These are phyloP conservation scores for Anguilla megastoma DNA, from an alignment of 2,797 vertebrate species.

Conservation along the genomic window DNA sequence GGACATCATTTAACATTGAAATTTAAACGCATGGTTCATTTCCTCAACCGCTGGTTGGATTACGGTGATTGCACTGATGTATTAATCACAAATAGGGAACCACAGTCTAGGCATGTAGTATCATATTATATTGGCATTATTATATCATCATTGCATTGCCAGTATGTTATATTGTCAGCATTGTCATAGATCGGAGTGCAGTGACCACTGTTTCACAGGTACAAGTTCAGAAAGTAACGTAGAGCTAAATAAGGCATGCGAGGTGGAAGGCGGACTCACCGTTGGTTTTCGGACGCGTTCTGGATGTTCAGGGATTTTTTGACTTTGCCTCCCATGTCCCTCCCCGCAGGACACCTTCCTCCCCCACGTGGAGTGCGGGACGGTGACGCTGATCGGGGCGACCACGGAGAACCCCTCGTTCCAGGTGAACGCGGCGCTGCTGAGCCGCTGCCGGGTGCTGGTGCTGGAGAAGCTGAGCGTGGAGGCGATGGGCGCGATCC, in stretches of 20 bases:
- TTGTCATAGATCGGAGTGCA: not conserved
- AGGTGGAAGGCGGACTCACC: constrained; percentile 60
- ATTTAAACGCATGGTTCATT: not conserved
- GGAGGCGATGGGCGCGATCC: constrained; percentile 86
- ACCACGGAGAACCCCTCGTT: constrained; percentile 98
- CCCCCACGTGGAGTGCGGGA: constrained; percentile 95
- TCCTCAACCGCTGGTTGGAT: not conserved
- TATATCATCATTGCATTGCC: not conserved
- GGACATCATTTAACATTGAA: constrained; percentile 13
- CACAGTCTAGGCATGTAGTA: not conserved
- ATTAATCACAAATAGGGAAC: not conserved
- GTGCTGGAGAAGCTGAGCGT: constrained; percentile 91
- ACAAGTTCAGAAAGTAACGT: not conserved
- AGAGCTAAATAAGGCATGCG: not conserved
- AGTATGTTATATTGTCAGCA: not conserved
- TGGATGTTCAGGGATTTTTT: constrained; percentile 57
- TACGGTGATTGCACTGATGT: not conserved
- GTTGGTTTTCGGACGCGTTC: constrained; percentile 56
- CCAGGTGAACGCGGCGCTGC: constrained; percentile 90
- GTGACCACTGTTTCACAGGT: not conserved
- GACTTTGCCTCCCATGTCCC: constrained; percentile 68
- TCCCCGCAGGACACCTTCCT: constrained; percentile 91
- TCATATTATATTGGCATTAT: not conserved
- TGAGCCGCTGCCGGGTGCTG: constrained; percentile 92
- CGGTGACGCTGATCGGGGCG: constrained; percentile 91